These are phyloP conservation scores for Pandemis cinnamomeana DNA, from an alignment of 2,888 invertebrate genomes.

Conservation along the genomic window DNA sequence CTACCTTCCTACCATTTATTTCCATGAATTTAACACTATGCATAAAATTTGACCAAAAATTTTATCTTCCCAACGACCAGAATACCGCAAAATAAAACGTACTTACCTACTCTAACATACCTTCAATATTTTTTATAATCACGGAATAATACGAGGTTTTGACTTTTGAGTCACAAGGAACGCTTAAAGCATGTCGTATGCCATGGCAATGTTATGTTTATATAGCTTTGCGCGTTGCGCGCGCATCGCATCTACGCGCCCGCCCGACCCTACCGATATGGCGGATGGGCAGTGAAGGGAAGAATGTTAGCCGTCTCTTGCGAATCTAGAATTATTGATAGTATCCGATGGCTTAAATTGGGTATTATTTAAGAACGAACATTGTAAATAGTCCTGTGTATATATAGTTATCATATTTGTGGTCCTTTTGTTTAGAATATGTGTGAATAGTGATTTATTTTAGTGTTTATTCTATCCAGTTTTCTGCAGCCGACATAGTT, in stretches of 20 bases:
- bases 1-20: neutral
- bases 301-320: conserved; percentile 82
- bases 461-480: conserved; percentile 85
- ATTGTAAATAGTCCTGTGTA: conserved; percentile 90
- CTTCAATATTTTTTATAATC: neutral
- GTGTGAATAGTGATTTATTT: conserved; percentile 86
- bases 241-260: conserved; percentile 77
- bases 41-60: neutral
- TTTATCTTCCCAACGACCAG: neutral
- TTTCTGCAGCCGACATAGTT: conserved; percentile 85
- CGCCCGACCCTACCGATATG: conserved; percentile 82
- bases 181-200: conserved; percentile 10
- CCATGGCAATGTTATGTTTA: conserved; percentile 66
- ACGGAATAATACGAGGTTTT: neutral
- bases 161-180: conserved; percentile 13
- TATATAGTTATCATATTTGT: conserved; percentile 89
- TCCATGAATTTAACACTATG: neutral
- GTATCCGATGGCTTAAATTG: conserved; percentile 88
- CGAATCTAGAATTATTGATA: conserved; percentile 86
- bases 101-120: neutral
- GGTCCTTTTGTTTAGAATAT: conserved; percentile 85
- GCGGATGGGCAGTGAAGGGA: conserved; percentile 82
- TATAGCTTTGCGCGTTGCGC: conserved; percentile 83
- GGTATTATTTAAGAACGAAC: conserved; percentile 87
- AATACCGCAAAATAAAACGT: neutral